Conservation (phyloP, 2,888 invertebrate genomes). For the Perizoma flavofasciatum region DNA sequence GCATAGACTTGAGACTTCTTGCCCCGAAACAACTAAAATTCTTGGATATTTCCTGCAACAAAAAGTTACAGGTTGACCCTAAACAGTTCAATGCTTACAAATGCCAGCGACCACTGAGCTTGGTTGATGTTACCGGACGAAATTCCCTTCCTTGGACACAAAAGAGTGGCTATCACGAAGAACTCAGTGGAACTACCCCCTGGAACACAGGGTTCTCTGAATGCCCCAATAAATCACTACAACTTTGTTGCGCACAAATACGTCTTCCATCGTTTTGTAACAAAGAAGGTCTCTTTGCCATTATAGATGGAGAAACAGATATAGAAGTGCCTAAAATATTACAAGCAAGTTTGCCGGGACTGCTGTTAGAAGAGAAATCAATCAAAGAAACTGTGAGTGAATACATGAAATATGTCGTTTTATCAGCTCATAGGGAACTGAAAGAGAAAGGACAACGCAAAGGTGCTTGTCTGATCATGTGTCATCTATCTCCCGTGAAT, state of each 20-base stretch:
- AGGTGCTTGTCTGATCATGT: conserved; percentile 88
- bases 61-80: conserved; percentile 91
- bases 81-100: conserved; percentile 91
- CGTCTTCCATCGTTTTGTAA: conserved; percentile 91
- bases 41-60: conserved; percentile 92
- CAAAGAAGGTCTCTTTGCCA: conserved; percentile 91
- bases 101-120: conserved; percentile 90
- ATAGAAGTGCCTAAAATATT: conserved; percentile 87
- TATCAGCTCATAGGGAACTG: conserved; percentile 90
- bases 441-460: conserved; percentile 89
- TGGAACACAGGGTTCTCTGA: conserved; percentile 95
- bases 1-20: conserved; percentile 89
- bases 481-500: conserved; percentile 87
- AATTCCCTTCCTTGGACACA: conserved; percentile 86
- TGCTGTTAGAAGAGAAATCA: conserved; percentile 91
- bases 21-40: conserved; percentile 93
- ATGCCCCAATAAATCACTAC: conserved; percentile 89
- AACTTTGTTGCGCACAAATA: conserved; percentile 90
- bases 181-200: conserved; percentile 84
- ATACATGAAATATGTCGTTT: conserved; percentile 92
- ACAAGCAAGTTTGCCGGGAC: conserved; percentile 90
- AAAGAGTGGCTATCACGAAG: conserved; percentile 79
- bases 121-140: conserved; percentile 93
- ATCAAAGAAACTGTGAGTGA: conserved; percentile 91
- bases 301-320: conserved; percentile 92